Base-by-base conservation (phyloP, 2,113 vertebrate species). In the Pterophyllum scalare region DNA sequence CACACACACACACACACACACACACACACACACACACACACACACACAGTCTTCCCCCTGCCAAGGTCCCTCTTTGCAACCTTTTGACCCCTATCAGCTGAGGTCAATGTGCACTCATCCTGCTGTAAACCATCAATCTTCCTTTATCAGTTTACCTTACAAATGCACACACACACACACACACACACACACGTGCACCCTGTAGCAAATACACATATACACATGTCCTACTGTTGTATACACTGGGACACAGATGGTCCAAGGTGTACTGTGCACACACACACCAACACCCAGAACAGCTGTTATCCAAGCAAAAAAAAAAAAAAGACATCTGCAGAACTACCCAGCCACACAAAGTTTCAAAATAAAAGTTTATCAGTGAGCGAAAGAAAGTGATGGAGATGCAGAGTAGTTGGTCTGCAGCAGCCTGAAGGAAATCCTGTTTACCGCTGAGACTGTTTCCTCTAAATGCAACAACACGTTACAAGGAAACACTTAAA, bases 81-180 rank as follows among this genome's bases (percentile, higher is more conserved):
- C 77, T 78, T 75, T 60, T 87, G 70, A 89, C 86, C 80, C 58
- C 49, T 31, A 72, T 65, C 86, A 31, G 40, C 12, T 15, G 43
- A 82, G 79, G 87, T 86, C 87, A 84, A 9, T 12, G 58, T 8
- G 9, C 88, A 92, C 77, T 81, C 85, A 3, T 90, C 86, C 86
- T 77, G 82, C 79, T 80, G 56, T 24, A 59, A 24, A 59, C 17
- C 75, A 91, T 87, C 74, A 83, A 82, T 92, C 80, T 76, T 77
- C 56, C 65, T 83, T 72, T 85, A 70, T 87, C 19, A 19, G 59
- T 57, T 74, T 14, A 59, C 61, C 5, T n/a, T 22, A 17, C 52
- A 79, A 74, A 72, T 49, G 58, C 49, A 79, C 77, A 75, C 57
- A 40, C 76, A 84, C 62, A 84, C 38, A 80, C 61, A 40, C 62